Percentiles rank a stretch among this genome's conserved stretches.
phyloP scores from a whole-genome alignment of 2,797 vertebrate genomes.

The Rhinoraja longicauda region DNA sequence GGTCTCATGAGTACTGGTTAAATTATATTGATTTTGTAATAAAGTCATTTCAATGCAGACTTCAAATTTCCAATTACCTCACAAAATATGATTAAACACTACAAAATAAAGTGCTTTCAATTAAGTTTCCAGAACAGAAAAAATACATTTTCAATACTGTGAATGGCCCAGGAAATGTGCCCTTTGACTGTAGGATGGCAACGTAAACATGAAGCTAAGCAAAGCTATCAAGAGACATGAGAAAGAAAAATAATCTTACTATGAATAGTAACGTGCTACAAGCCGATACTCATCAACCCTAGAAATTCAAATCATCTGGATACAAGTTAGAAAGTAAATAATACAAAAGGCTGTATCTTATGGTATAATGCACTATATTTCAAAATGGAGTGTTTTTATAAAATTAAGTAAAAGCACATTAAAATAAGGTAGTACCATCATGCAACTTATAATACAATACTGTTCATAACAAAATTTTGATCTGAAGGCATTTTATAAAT shows the following conservation, averaged over 20 bases:
- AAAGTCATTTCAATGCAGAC: neutral
- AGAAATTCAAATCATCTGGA: constrained; percentile 48
- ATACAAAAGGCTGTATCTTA: constrained; percentile 25
- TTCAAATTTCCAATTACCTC: neutral
- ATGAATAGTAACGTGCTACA: constrained; percentile 72
- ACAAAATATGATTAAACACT: neutral
- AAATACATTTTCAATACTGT: constrained; percentile 23
- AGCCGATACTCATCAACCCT: constrained; percentile 64
- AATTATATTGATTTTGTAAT: neutral
- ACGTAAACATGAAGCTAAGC: constrained; percentile 37
- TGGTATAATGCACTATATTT: constrained; percentile 19
- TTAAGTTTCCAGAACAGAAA: constrained; percentile 30
- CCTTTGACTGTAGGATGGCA: constrained; percentile 36
- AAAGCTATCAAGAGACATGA: constrained; percentile 51
- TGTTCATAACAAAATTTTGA: constrained; percentile 17
- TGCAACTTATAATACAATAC: constrained; percentile 29
- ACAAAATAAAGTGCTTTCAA: neutral
- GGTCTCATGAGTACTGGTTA: neutral
- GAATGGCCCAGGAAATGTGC: constrained; percentile 31
- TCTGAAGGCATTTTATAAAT: constrained; percentile 10
- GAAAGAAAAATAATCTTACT: constrained; percentile 67
- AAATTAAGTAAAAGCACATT: constrained; percentile 23
- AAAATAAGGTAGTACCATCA: constrained; percentile 14
- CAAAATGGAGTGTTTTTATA: neutral
- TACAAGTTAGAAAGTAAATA: constrained; percentile 41